Percentiles rank a stretch among this genome's conserved stretches.
These are phyloP conservation scores for Phalacrocorax brasilianus DNA, from an alignment of 2,113 vertebrate genomes.

Conservation along the genomic window DNA sequence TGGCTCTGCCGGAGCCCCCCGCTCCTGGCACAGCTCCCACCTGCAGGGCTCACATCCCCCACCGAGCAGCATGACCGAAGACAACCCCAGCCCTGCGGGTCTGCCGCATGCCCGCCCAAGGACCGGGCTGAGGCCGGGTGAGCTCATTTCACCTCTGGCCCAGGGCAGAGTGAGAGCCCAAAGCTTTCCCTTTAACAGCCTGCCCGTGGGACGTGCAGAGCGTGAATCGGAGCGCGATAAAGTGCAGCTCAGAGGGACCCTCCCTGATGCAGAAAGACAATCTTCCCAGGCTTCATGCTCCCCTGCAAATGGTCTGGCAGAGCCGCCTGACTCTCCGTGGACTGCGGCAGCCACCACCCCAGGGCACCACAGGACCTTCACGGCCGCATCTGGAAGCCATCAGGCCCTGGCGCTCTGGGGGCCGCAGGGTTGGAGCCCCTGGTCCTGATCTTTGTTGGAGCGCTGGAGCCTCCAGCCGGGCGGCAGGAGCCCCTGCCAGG, in stretches of 20 bases:
- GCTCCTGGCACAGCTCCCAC: not conserved
- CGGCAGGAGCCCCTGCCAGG: conserved; percentile 10
- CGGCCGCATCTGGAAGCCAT: conserved; percentile 20
- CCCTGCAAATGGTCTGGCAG: not conserved
- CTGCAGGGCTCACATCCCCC: not conserved
- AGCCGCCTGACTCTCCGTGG: accelerated
- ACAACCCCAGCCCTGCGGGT: not conserved
- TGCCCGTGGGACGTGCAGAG: accelerated
- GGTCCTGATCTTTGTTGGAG: not conserved
- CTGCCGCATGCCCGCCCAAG: accelerated
- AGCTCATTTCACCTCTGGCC: not conserved
- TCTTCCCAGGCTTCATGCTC: not conserved
- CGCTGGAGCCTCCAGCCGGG: not conserved
- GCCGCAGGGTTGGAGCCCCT: not conserved
- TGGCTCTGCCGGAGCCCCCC: not conserved
- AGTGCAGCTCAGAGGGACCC: not conserved
- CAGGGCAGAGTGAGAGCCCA: not conserved
- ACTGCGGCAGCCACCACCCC: not conserved
- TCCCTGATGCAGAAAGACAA: not conserved
- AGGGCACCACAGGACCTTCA: not conserved
- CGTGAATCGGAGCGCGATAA: not conserved
- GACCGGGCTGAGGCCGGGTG: not conserved
- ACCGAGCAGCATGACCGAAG: accelerated
- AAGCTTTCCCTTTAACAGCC: not conserved
- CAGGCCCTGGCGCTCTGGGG: not conserved